Evolutionary conservation across 2,888 invertebrate species (phyloP).

Genomic region (Cordilura impudica): DNA sequence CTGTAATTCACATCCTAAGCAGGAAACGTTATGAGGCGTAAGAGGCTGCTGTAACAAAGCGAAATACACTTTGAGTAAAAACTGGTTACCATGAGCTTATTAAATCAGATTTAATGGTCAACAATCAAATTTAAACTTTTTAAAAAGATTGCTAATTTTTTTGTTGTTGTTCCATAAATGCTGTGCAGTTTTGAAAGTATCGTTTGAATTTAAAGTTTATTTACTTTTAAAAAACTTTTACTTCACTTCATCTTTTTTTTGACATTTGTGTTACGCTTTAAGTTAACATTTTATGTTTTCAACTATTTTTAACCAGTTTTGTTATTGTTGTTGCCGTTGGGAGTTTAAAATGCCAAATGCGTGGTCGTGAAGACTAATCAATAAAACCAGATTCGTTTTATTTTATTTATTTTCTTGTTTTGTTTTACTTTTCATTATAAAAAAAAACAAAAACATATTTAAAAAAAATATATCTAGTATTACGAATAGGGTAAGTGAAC

Average conservation of each 20-base stretch:
- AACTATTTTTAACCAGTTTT: conserved; percentile 7
- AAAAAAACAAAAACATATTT: not conserved
- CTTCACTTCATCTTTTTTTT: not conserved
- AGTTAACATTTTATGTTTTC: not conserved
- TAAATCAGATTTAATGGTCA: no score
- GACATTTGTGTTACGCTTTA: not conserved
- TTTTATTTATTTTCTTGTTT: not conserved
- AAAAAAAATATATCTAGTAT: conserved; percentile 19
- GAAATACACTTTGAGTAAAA: no score
- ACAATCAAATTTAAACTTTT: no score
- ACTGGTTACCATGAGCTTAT: no score
- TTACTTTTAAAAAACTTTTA: not conserved
- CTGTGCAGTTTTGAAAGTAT: no score
- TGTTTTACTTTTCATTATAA: no score
- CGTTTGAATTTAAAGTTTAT: no score
- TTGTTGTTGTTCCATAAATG: no score
- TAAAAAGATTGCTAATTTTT: no score
- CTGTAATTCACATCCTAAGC: no score
- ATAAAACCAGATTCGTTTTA: conserved; percentile 40
- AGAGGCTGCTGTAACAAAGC: no score
- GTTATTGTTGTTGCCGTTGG: not conserved
- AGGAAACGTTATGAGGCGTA: no score
- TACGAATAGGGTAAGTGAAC: conserved; percentile 33
- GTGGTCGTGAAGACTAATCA: conserved; percentile 21
- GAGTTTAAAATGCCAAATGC: conserved; percentile 41